Evolutionary conservation across 1,140 invertebrate genomes (phyloP).

Genomic region (Hypsibius dujardini): DNA sequence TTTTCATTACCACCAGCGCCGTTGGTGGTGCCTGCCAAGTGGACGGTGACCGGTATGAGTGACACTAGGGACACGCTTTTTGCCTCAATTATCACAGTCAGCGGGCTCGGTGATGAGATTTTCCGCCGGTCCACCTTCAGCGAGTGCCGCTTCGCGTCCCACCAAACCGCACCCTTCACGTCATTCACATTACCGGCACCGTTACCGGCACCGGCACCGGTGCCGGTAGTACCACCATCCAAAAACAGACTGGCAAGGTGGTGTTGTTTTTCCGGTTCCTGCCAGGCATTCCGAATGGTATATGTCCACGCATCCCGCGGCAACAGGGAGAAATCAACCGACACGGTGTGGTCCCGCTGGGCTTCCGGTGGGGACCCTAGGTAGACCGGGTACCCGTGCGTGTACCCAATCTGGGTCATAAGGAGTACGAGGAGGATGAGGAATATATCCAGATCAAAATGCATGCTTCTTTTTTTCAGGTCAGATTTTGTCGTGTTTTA

Average conservation of each 20-base stretch:
- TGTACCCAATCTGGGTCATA: no score
- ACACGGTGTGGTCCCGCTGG: background rate
- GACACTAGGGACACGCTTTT: constrained; percentile 14
- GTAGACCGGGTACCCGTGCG: no score
- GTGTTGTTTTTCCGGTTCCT: background rate
- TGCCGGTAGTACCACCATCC: no score
- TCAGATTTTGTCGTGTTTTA: no score
- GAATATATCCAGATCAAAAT: no score
- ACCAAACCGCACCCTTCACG: background rate
- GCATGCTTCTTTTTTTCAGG: no score
- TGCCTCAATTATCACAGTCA: constrained; percentile 14
- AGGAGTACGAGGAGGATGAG: no score
- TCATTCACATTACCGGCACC: no score
- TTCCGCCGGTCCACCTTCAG: background rate
- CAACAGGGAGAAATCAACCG: background rate
- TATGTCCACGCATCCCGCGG: constrained; percentile 8
- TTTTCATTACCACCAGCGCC: background rate
- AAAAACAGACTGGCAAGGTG: no score
- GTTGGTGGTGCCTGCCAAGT: background rate
- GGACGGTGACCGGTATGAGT: constrained; percentile 10
- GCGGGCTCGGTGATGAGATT: background rate
- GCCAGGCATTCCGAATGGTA: background rate
- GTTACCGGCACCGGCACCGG: no score
- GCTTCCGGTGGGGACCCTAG: no score
- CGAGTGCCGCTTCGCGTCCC: background rate